Evolutionary conservation across 35 echinoderm and acorn worm genomes (phyloP).

Genomic region (Stichopus chloronotus): DNA sequence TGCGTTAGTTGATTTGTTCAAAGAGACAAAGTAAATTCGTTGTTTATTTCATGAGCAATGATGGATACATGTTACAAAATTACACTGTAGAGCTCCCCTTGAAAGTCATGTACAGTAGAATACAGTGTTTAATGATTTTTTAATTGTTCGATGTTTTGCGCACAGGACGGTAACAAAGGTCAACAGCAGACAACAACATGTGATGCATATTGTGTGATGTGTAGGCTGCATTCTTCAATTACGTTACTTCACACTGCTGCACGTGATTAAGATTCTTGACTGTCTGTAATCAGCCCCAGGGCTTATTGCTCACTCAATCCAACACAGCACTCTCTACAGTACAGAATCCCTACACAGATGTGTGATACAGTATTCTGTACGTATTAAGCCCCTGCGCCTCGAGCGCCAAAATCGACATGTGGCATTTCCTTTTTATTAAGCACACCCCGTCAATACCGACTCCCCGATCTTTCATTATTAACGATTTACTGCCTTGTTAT

Average conservation of each 20-base stretch:
- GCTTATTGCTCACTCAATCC: background rate
- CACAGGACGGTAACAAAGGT: too few species aligned
- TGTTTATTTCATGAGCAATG: too few species aligned
- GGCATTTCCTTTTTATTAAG: background rate
- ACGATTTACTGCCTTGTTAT: background rate
- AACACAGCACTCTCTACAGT: background rate
- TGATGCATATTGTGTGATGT: too few species aligned
- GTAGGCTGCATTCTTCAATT: background rate
- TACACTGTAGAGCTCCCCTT: too few species aligned
- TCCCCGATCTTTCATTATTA: conserved; percentile 1
- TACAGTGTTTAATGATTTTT: too few species aligned
- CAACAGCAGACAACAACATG: too few species aligned
- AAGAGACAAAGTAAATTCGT: too few species aligned
- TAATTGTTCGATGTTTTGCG: too few species aligned
- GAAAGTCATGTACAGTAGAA: too few species aligned
- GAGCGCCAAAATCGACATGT: background rate
- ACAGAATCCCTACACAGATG: background rate
- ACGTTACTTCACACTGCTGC: background rate
- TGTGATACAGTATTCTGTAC: background rate
- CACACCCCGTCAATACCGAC: background rate
- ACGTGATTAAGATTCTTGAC: background rate
- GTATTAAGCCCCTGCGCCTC: too few species aligned
- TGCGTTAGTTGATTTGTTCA: too few species aligned
- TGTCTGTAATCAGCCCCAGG: background rate
- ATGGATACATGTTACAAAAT: too few species aligned